A percentile compares a stretch with the other conserved stretches of the same genome.
Evolutionary conservation across 2,888 invertebrate genomes (phyloP).

Genomic region (Meloe dianella): DNA sequence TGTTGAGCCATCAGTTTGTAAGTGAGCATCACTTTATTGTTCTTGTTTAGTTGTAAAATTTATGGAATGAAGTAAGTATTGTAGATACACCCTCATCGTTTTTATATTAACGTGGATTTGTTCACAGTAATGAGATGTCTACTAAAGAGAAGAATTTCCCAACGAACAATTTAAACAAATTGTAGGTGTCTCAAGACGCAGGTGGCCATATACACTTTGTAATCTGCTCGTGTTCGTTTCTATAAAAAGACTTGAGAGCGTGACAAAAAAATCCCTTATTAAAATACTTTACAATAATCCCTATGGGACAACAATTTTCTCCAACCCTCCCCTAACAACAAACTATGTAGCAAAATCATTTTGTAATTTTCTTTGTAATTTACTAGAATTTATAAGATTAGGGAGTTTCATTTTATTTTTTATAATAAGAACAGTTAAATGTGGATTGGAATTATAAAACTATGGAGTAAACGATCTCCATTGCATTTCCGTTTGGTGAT

Average conservation of each 20-base stretch:
- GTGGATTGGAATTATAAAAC: conserved; percentile 39
- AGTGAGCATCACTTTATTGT: background rate
- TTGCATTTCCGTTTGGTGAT: conserved; percentile 42
- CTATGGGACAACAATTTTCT: conserved; percentile 34
- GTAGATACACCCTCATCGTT: conserved; percentile 31
- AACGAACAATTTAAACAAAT: conserved; percentile 48
- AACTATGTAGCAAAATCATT: conserved; percentile 48
- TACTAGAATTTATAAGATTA: conserved; percentile 42
- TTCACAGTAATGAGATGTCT: conserved; percentile 42
- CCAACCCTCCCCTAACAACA: conserved; percentile 21
- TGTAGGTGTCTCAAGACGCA: conserved; percentile 55
- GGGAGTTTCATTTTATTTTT: background rate
- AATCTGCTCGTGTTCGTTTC: conserved; percentile 50
- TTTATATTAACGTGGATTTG: conserved; percentile 43
- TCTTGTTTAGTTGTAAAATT: conserved; percentile 21
- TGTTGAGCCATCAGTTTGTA: background rate
- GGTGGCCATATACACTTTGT: conserved; percentile 49
- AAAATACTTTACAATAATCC: conserved; percentile 54
- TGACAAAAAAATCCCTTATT: conserved; percentile 58
- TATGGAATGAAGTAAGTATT: conserved; percentile 21
- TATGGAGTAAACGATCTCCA: conserved; percentile 47
- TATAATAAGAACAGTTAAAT: background rate
- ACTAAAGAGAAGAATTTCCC: conserved; percentile 39
- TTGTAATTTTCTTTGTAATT: conserved; percentile 52
- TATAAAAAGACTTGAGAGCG: conserved; percentile 47